These are phyloP conservation scores for Amblyjoppa fuscipennis DNA, from an alignment of 2,888 invertebrate species.

Conservation along the genomic window DNA sequence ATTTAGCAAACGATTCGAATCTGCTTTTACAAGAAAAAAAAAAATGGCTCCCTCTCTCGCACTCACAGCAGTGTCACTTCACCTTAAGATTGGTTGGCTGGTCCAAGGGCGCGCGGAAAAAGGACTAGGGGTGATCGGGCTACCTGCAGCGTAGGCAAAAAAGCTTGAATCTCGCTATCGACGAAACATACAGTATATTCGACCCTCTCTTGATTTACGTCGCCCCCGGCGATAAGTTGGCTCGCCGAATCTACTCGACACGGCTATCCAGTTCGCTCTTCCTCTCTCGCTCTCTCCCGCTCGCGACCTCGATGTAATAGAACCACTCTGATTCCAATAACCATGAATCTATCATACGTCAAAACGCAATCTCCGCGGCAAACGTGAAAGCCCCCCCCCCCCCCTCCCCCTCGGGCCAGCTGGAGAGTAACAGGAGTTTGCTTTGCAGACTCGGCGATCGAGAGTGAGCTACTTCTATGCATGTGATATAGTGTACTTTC, in stretches of 20 bases:
- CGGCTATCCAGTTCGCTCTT: conserved; percentile 54
- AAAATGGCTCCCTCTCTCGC: neutral
- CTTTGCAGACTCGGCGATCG: conserved; percentile 38
- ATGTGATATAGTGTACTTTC: conserved; percentile 15
- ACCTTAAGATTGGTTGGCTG: neutral
- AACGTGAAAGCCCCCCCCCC: conserved; percentile 62
- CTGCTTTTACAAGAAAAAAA: neutral
- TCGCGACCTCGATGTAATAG: conserved; percentile 66
- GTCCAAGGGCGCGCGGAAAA: conserved; percentile 17
- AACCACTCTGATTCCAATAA: conserved; percentile 89
- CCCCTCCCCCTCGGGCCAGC: conserved; percentile 11
- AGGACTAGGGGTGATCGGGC: conserved; percentile 26
- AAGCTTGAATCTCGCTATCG: conserved; percentile 61
- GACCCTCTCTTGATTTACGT: conserved; percentile 78
- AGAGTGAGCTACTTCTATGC: conserved; percentile 16
- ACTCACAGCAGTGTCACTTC: neutral
- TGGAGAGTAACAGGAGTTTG: conserved; percentile 37
- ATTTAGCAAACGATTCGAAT: too few species aligned
- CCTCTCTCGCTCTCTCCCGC: conserved; percentile 38
- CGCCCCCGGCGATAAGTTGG: conserved; percentile 78
- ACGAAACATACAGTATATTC: conserved; percentile 72
- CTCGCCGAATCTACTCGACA: conserved; percentile 43
- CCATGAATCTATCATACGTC: conserved; percentile 93
- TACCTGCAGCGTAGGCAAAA: conserved; percentile 71
- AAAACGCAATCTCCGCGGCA: conserved; percentile 89